phyloP scores from a whole-genome alignment of 2,888 invertebrate species.

The Endomychus coccineus region DNA sequence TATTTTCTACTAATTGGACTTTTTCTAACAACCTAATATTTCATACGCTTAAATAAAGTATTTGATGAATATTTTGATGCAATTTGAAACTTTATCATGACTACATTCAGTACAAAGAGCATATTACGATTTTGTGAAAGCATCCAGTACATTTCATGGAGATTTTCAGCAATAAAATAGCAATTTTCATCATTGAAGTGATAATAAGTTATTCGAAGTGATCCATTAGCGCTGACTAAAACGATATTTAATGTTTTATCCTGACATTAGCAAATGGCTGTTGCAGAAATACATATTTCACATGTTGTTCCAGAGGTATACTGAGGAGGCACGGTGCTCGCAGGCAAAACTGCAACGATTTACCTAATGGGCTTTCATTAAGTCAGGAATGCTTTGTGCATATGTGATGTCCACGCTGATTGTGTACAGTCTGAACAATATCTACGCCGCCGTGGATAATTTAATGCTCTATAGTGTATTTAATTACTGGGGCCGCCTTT shows the following conservation, averaged over 20 bases:
- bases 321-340: slow-evolving; percentile 21
- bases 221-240: slow-evolving; percentile 28
- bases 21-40: too few species aligned
- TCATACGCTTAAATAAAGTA: too few species aligned
- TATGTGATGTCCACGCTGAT: slow-evolving; percentile 43
- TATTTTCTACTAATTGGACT: too few species aligned
- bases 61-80: too few species aligned
- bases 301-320: slow-evolving; percentile 23
- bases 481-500: slow-evolving; percentile 41
- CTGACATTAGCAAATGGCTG: slow-evolving; percentile 27
- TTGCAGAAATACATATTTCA: slow-evolving; percentile 28
- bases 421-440: slow-evolving; percentile 37
- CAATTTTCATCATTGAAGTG: too few species aligned
- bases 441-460: slow-evolving; percentile 35
- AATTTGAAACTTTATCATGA: too few species aligned
- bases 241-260: slow-evolving; percentile 27
- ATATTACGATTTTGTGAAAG: too few species aligned
- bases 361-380: slow-evolving; percentile 45
- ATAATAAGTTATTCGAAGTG: slow-evolving; percentile 29
- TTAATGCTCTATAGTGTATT: slow-evolving; percentile 44
- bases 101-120: too few species aligned
- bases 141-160: too few species aligned
- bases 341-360: slow-evolving; percentile 37
- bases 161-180: too few species aligned
- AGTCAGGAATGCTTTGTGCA: slow-evolving; percentile 45